These are phyloP conservation scores for Dendrocopos noguchii DNA, from an alignment of 2,113 vertebrate genomes.

Conservation along the genomic window DNA sequence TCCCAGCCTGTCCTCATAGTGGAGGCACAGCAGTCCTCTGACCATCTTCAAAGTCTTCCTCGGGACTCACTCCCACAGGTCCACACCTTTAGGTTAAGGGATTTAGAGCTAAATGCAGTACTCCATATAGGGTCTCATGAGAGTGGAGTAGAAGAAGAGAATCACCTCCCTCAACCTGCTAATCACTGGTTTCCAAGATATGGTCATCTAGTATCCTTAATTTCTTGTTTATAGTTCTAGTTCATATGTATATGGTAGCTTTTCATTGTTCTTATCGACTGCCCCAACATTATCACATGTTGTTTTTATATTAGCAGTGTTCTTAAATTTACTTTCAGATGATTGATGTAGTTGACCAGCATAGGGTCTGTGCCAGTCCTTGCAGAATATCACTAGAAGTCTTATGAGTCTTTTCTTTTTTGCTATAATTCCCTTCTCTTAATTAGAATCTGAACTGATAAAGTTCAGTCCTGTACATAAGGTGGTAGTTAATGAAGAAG, in stretches of 20 bases:
- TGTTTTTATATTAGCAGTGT: too few species aligned
- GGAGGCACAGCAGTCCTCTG: too few species aligned
- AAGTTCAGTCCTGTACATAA: not conserved
- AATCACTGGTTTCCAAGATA: not conserved
- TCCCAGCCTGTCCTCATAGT: too few species aligned
- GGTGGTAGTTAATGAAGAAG: not conserved
- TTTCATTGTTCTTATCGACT: not conserved
- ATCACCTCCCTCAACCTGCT: not conserved
- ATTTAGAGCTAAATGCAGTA: too few species aligned
- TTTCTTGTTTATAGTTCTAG: not conserved
- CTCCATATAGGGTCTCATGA: not conserved
- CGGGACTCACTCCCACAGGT: too few species aligned
- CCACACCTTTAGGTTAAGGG: too few species aligned
- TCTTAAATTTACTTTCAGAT: too few species aligned
- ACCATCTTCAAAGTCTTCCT: too few species aligned
- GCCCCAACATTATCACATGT: not conserved
- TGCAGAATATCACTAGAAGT: not conserved
- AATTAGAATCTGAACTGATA: not conserved
- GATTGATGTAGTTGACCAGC: not conserved
- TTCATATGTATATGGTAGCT: not conserved
- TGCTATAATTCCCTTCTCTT: not conserved
- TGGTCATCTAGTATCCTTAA: not conserved
- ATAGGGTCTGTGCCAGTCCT: not conserved
- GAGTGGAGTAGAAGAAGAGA: not conserved
- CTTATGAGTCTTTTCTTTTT: not conserved